A percentile compares a stretch with the other conserved stretches of the same genome.
Conservation (phyloP, 2,113 vertebrate genomes). For the Epinephelus lanceolatus region DNA sequence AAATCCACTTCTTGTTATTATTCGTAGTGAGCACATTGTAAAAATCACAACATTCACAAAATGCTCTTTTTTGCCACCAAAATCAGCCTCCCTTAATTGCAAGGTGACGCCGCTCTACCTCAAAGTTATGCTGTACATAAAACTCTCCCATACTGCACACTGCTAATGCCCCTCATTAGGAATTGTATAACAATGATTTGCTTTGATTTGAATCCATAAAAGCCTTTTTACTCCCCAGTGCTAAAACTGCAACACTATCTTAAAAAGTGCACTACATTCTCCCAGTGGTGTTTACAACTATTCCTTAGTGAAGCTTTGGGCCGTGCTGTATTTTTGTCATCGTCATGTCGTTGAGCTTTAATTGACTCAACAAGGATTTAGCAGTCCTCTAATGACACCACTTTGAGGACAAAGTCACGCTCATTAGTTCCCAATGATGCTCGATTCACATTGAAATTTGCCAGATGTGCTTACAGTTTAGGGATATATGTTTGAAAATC, state of each 20-base stretch:
- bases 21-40: neutral
- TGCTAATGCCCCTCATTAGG: neutral
- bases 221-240: slow-evolving; percentile 19
- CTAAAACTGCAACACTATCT: slow-evolving; percentile 25
- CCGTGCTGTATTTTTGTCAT: slow-evolving; percentile 47
- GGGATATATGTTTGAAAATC: slow-evolving; percentile 46
- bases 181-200: slow-evolving; percentile 18
- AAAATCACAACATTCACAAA: neutral
- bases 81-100: neutral
- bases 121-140: neutral
- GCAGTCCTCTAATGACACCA: slow-evolving; percentile 70
- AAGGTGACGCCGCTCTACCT: neutral
- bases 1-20: neutral
- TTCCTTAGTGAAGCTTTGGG: slow-evolving; percentile 49
- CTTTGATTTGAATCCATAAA: slow-evolving; percentile 51
- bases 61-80: neutral
- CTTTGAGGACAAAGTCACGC: slow-evolving; percentile 74
- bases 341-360: slow-evolving; percentile 71
- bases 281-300: slow-evolving; percentile 27
- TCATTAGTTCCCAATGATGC: slow-evolving; percentile 76
- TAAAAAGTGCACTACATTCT: slow-evolving; percentile 34
- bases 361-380: slow-evolving; percentile 78
- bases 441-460: slow-evolving; percentile 67
- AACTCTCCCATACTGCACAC: neutral
- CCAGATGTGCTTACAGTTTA: slow-evolving; percentile 65